Evolutionary conservation across 2,888 invertebrate genomes (phyloP).

Genomic region (Belgica antarctica): DNA sequence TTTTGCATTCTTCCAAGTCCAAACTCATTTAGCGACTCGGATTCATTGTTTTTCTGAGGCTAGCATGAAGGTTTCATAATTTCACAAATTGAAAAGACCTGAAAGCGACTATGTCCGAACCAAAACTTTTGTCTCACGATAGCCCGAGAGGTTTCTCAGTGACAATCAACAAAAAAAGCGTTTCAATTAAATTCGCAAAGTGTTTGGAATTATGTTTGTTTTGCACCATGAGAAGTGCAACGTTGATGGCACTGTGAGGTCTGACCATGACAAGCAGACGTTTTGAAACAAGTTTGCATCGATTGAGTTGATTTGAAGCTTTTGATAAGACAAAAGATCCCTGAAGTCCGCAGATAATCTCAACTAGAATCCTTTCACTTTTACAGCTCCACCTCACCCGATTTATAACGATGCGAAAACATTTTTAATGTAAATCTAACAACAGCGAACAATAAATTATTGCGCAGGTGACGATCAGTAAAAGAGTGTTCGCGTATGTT

Average conservation of each 20-base stretch:
- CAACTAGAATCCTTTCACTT: slow-evolving; percentile 30
- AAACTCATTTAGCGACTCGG: background rate
- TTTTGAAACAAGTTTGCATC: slow-evolving; percentile 5
- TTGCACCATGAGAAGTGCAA: background rate
- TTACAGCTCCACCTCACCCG: background rate
- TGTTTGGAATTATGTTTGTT: slow-evolving; percentile 5
- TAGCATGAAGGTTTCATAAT: background rate
- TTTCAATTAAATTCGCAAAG: background rate
- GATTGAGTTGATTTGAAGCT: background rate
- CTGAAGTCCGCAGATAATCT: background rate
- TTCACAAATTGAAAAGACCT: background rate
- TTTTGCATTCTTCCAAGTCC: slow-evolving; percentile 18
- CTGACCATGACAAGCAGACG: background rate
- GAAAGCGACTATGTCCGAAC: no score
- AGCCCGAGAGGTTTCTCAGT: background rate
- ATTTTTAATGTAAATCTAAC: background rate
- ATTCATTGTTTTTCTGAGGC: background rate
- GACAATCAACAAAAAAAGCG: background rate
- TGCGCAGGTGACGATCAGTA: background rate
- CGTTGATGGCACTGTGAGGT: background rate
- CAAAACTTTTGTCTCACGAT: slow-evolving; percentile 12
- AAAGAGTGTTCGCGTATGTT: no score
- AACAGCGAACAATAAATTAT: slow-evolving; percentile 13
- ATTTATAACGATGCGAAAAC: background rate
- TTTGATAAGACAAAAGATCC: background rate